Evolutionary conservation across 2,797 vertebrate species (phyloP), one percentile per base, ranked within the genome.

Genomic region (Echiichthys vipera): DNA sequence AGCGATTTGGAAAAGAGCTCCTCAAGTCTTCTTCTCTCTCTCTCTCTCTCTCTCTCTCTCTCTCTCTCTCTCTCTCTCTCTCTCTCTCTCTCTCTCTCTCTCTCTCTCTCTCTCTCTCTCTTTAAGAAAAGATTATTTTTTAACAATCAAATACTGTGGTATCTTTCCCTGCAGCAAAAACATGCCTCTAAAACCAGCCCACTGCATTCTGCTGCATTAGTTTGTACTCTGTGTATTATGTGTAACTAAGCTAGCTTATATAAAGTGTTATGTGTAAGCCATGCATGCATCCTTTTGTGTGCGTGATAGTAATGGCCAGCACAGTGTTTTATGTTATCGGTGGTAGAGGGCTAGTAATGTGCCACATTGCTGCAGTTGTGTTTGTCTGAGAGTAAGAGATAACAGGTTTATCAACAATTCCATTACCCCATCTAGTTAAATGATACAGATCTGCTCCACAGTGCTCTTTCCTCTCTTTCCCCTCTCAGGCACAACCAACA

Each of bases 351-450:
- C 36, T 77, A 63, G 65, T 83, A 84, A 83, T 87, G 80, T 71
- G 73, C 70, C 64, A 50, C 20, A 18, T 40, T 7, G 64, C 68
- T 79, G 76, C 74, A 74, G 14, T 37, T 66, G 13, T 62, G 77
- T 59, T 77, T 43, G 83, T 84, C 89, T 92, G 88, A 36, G 64
- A 84, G 75, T 43, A 13, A 7, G 68, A 78, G 91, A 92, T 92
- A 93, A 86, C 88, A 39, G 78, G 30, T 87, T 90, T 86, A 90
- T 91, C 87, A 84, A 66, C 80, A 39, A 53, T 86, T 86, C 78
- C 66, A 80, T 82, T 84, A 63, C 66, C 46, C 69, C 64, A 80
- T 87, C 78, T 81, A 80, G 85, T 91, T 90, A 88, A 87, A 91
- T 86, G 90, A 91, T 91, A 89, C 62, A 57, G 55, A 91, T 92